phyloP scores from a whole-genome alignment of 2,888 invertebrate species.

The Rhaphigaster nebulosa region DNA sequence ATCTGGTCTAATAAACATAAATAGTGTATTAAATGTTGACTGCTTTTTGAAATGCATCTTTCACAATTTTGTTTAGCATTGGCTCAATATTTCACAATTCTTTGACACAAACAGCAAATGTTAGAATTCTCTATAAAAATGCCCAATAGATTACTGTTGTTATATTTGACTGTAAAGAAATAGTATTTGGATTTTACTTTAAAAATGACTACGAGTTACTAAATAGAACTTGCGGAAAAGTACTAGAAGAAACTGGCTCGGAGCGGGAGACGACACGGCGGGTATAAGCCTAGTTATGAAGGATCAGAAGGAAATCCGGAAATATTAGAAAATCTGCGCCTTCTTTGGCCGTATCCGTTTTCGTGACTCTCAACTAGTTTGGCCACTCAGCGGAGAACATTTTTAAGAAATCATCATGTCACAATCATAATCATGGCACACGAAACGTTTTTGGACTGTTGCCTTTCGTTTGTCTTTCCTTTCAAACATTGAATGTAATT shows the following conservation, averaged over 20 bases:
- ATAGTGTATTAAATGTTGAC: too few species aligned
- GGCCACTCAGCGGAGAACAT: slow-evolving; percentile 12
- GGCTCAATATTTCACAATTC: too few species aligned
- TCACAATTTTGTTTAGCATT: too few species aligned
- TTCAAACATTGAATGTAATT: not conserved
- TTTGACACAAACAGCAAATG: too few species aligned
- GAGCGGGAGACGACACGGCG: not conserved
- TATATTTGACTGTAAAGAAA: too few species aligned
- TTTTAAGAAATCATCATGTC: not conserved
- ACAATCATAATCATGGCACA: not conserved
- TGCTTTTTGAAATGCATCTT: too few species aligned
- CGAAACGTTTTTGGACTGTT: not conserved
- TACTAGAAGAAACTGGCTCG: not conserved
- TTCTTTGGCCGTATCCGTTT: slow-evolving; percentile 37
- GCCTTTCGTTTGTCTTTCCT: not conserved
- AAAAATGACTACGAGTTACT: too few species aligned
- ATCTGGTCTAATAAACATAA: too few species aligned
- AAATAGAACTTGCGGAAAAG: too few species aligned
- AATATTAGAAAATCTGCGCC: slow-evolving; percentile 29
- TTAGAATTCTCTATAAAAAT: too few species aligned
- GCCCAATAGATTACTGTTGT: too few species aligned
- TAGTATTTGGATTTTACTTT: too few species aligned
- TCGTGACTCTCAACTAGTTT: slow-evolving; percentile 49
- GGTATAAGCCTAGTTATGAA: slow-evolving; percentile 7
- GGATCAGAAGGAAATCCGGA: not conserved